phyloP scores from a whole-genome alignment of 1,140 invertebrate species.

The Drosophila obscura region DNA sequence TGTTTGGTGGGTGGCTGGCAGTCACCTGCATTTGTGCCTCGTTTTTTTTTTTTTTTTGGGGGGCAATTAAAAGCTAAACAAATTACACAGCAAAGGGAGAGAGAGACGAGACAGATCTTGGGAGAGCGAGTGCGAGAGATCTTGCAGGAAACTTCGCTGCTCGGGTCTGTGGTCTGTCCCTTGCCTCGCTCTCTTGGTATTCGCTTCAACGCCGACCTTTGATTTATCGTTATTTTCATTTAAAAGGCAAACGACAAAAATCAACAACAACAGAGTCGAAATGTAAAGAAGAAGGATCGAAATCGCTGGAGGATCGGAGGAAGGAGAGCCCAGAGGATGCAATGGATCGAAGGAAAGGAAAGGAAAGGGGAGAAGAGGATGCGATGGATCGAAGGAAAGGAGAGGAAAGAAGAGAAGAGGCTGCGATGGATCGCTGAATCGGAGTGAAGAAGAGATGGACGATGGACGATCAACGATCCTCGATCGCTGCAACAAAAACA shows the following conservation, averaged over 20 bases:
- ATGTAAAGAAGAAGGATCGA: slow-evolving; percentile 9
- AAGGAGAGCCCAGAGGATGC: neutral
- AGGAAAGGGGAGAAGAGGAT: too few species aligned
- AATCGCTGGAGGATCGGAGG: slow-evolving; percentile 5
- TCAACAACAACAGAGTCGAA: slow-evolving; percentile 50
- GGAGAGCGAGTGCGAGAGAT: neutral
- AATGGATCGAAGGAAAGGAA: neutral
- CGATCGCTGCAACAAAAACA: slow-evolving; percentile 43
- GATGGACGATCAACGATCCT: slow-evolving; percentile 19
- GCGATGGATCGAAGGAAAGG: too few species aligned
- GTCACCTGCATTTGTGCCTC: neutral
- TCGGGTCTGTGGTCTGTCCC: slow-evolving; percentile 14
- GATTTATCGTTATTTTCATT: slow-evolving; percentile 81
- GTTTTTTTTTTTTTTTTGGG: slow-evolving; percentile 25
- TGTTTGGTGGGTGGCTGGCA: slow-evolving; percentile 26
- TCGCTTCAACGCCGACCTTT: slow-evolving; percentile 60
- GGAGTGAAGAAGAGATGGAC: too few species aligned
- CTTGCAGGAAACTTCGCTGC: slow-evolving; percentile 39
- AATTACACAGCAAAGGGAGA: slow-evolving; percentile 32
- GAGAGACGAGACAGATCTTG: neutral
- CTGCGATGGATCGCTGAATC: too few species aligned
- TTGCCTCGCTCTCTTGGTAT: neutral
- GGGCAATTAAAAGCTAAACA: slow-evolving; percentile 61
- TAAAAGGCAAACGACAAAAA: slow-evolving; percentile 81
- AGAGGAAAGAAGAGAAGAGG: too few species aligned